These are phyloP conservation scores for Latrodectus hesperus DNA, from an alignment of 2,888 invertebrate genomes.

Conservation along the genomic window DNA sequence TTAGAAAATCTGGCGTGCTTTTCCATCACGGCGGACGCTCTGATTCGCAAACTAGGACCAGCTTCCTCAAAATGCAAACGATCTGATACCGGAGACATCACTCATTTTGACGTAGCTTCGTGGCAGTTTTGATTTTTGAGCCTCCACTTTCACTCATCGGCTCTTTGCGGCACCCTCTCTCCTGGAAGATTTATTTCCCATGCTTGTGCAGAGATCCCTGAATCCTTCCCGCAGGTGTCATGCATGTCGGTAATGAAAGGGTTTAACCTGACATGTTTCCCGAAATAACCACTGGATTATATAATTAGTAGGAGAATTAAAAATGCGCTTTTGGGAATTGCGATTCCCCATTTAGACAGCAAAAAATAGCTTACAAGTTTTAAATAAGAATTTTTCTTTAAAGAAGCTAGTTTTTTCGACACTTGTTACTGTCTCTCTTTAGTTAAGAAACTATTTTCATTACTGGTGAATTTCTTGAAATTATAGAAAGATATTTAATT, in stretches of 20 bases:
- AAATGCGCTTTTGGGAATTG: too few relatives aligned
- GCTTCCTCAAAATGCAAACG: slow-evolving; percentile 1
- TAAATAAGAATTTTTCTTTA: too few relatives aligned
- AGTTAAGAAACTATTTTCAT: too few relatives aligned
- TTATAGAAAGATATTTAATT: too few relatives aligned
- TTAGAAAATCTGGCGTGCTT: background rate
- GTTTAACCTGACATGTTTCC: too few relatives aligned
- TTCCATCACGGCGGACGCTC: background rate
- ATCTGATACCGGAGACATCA: slow-evolving; percentile 2
- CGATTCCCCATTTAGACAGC: too few relatives aligned
- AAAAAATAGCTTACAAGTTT: too few relatives aligned
- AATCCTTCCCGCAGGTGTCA: background rate
- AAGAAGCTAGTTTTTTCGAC: too few relatives aligned
- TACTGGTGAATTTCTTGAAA: too few relatives aligned
- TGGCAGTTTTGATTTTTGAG: background rate
- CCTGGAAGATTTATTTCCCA: background rate
- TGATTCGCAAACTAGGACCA: background rate
- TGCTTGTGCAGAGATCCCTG: background rate
- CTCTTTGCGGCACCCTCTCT: background rate
- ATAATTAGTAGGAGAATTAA: too few relatives aligned
- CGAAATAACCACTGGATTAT: too few relatives aligned
- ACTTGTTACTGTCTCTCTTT: too few relatives aligned
- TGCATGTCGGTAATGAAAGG: background rate
- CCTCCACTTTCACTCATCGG: background rate
- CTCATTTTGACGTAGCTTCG: slow-evolving; percentile 3